Evolutionary conservation across 2,113 vertebrate species (phyloP).

Genomic region (Brachyhypopomus gauderio): DNA sequence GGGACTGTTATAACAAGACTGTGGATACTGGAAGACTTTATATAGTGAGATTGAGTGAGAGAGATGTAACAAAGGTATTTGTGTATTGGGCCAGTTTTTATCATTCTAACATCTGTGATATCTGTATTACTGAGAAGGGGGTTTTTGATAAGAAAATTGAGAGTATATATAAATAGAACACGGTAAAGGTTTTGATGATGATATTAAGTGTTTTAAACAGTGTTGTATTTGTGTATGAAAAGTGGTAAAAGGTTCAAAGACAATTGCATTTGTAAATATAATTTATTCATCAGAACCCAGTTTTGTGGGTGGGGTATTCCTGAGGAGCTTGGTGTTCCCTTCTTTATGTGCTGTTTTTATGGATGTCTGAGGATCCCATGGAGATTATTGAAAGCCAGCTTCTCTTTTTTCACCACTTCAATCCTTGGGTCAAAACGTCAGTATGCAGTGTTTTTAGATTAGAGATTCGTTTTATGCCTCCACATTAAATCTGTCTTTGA

Average conservation of each 20-base stretch:
- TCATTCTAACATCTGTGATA: slow-evolving; percentile 54
- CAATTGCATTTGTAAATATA: slow-evolving; percentile 74
- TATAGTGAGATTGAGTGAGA: slow-evolving; percentile 26
- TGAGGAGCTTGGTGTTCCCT: slow-evolving; percentile 52
- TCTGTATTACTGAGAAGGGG: slow-evolving; percentile 57
- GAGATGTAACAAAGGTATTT: slow-evolving; percentile 17
- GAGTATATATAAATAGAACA: slow-evolving; percentile 55
- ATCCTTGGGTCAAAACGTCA: slow-evolving; percentile 22
- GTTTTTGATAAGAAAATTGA: slow-evolving; percentile 65
- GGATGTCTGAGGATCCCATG: slow-evolving; percentile 53
- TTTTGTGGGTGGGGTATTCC: slow-evolving; percentile 61
- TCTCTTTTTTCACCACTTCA: slow-evolving; percentile 31
- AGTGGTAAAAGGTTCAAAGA: slow-evolving; percentile 62
- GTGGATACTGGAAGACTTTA: slow-evolving; percentile 51
- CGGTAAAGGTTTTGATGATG: slow-evolving; percentile 58
- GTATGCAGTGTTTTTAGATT: slow-evolving; percentile 39
- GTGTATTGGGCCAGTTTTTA: slow-evolving; percentile 45
- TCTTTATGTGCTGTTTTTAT: slow-evolving; percentile 54
- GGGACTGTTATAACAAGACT: slow-evolving; percentile 44
- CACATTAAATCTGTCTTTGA: slow-evolving; percentile 3
- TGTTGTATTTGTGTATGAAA: slow-evolving; percentile 70
- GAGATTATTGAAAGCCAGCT: slow-evolving; percentile 42
- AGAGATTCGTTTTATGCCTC: slow-evolving; percentile 18
- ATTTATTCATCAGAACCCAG: slow-evolving; percentile 72
- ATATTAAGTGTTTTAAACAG: slow-evolving; percentile 58